Evolutionary conservation across 2,888 invertebrate genomes (phyloP), one percentile per base, ranked within the genome.

Genomic region (Anoncus sp.): DNA sequence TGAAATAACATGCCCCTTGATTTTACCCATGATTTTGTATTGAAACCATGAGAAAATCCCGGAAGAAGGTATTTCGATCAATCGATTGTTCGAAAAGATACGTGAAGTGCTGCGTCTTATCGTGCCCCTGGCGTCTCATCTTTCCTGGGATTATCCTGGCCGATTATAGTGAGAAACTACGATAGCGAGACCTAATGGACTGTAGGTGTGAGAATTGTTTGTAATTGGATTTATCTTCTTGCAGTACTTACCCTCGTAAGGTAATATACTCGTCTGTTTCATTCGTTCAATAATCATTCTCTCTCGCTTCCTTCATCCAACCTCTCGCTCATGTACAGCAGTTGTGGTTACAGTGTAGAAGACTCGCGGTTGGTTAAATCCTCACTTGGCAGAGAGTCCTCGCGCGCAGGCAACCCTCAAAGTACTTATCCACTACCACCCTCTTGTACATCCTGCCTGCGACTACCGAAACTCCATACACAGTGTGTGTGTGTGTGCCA

Each of bases 171-270:
- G 76, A 55, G 60, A 55, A 43, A 70, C 35, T 57, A 67, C 53
- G 70, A 60, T 43, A 81, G 63, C 70, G 80, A 75, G 81, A 82
- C 79, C 86, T 86, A 89, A 89, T 87, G 86, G 87, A 82, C 85
- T 86, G 85, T 86, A 84, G 86, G 86, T 85, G 87, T 84, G 85
- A 87, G 88, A 85, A 45, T 87, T 85, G 86, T 85, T 83, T 86
- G 88, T 89, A 89, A 90, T 89, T 88, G 87, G 89, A 89, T 89
- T 88, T 87, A 87, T 87, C 85, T 86, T 85, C 81, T 82, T 75
- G 82, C 81, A 80, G 80, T 82, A 79, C 82, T 82, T 84, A 81
- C 79, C 57, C 65, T 45, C 77, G 60, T 62, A 69, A 51, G 63
- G 70, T n/a, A n/a, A 55, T 70, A n/a, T 77, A 67, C 75, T 69